Conservation (phyloP, 2,888 invertebrate genomes). For the Drosophila anomalipes region DNA sequence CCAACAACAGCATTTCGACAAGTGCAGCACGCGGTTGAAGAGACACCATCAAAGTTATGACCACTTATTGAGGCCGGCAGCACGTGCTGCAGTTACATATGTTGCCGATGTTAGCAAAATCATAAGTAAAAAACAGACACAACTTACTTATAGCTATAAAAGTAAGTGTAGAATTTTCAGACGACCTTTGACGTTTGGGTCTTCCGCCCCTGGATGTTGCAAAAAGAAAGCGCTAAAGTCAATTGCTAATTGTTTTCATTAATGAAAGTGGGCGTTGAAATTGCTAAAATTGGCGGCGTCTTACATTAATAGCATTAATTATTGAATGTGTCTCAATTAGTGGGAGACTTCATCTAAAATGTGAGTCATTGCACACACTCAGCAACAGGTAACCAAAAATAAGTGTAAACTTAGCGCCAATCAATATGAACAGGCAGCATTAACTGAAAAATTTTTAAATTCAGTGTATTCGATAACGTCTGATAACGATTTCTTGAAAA, state of each 20-base stretch:
- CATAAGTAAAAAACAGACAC: background rate
- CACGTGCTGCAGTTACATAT: background rate
- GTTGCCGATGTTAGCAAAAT: background rate
- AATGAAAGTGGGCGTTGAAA: conserved; percentile 65
- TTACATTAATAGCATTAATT: conserved; percentile 40
- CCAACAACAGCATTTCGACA: background rate
- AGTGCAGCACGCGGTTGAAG: background rate
- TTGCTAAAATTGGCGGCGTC: conserved; percentile 42
- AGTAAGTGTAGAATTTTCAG: background rate
- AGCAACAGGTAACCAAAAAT: conserved; percentile 26
- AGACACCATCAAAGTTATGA: background rate
- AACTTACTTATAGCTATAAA: background rate
- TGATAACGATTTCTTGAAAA: conserved; percentile 1
- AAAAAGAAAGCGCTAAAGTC: conserved; percentile 55
- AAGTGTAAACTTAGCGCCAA: background rate
- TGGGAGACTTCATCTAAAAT: conserved; percentile 4
- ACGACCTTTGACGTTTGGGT: conserved; percentile 15
- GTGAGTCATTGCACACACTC: conserved; percentile 17
- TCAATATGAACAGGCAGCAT: background rate
- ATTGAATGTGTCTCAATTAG: conserved; percentile 39
- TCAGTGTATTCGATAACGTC: background rate
- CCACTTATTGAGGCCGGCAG: background rate
- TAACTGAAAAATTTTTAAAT: background rate
- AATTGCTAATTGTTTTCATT: conserved; percentile 58
- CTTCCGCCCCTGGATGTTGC: conserved; percentile 16